Conservation (phyloP, 1,140 invertebrate species). For the Lerema accius region DNA sequence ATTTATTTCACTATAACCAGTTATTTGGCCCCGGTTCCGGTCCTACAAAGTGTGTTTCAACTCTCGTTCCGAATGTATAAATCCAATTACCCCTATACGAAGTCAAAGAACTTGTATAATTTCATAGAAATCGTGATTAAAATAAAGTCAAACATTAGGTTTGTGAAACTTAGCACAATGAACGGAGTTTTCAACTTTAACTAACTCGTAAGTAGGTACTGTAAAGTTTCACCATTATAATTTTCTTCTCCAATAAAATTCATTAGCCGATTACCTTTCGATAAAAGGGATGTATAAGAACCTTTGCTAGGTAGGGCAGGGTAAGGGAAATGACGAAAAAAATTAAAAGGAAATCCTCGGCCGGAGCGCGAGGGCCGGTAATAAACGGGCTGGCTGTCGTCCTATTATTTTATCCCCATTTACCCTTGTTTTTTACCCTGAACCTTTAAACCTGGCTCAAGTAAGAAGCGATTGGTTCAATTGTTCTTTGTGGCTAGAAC, state of each 20-base stretch:
- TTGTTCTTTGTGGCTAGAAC: background rate
- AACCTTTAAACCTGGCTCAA: conserved; percentile 21
- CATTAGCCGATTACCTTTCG: conserved; percentile 31
- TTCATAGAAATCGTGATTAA: conserved; percentile 22
- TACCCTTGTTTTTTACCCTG: conserved; percentile 34
- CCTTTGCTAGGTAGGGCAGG: conserved; percentile 3
- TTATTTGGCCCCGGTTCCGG: no score
- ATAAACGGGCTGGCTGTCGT: conserved; percentile 33
- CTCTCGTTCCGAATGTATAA: no score
- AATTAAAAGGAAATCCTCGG: conserved; percentile 33
- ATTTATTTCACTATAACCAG: no score
- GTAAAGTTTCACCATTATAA: conserved; percentile 31
- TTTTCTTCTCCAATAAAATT: conserved; percentile 33
- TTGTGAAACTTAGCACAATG: conserved; percentile 1
- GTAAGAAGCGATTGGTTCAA: background rate
- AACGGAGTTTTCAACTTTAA: conserved; percentile 19
- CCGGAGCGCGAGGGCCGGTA: conserved; percentile 20
- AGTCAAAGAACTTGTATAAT: no score
- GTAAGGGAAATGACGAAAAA: conserved; percentile 32
- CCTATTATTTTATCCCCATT: conserved; percentile 37
- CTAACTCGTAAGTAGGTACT: conserved; percentile 8
- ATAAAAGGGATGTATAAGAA: conserved; percentile 28
- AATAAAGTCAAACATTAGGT: conserved; percentile 3
- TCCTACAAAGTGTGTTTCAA: no score
- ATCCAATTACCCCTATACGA: no score